Conservation (phyloP, 2,888 invertebrate genomes). For the Aspidapion aeneum region DNA sequence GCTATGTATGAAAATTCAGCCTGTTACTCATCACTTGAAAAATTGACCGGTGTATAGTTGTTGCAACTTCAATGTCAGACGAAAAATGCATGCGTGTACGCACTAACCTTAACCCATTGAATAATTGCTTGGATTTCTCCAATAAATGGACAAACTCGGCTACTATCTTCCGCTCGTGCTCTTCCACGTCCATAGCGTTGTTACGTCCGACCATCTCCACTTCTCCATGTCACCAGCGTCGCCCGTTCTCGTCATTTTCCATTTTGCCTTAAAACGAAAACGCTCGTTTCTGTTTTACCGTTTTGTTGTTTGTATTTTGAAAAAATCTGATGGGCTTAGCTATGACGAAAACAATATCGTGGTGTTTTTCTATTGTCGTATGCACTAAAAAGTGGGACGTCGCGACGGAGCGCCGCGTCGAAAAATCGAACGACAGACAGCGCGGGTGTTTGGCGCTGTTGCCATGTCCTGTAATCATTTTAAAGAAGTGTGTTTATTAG, state of each 20-base stretch:
- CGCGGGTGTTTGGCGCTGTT: slow-evolving; percentile 13
- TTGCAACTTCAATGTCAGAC: no score
- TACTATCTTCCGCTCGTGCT: slow-evolving; percentile 87
- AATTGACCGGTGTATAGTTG: no score
- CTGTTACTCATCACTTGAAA: no score
- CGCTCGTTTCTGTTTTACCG: no score
- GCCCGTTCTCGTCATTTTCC: slow-evolving; percentile 17
- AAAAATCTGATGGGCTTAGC: background rate
- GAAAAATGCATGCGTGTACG: no score
- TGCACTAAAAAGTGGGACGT: slow-evolving; percentile 15
- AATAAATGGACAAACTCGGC: slow-evolving; percentile 94
- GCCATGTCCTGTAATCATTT: no score
- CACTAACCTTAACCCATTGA: slow-evolving; percentile 86
- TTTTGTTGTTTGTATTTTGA: no score
- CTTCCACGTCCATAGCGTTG: slow-evolving; percentile 79
- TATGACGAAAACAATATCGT: background rate
- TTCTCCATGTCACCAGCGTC: slow-evolving; percentile 27
- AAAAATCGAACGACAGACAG: slow-evolving; percentile 48
- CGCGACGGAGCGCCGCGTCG: slow-evolving; percentile 33
- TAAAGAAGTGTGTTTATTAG: no score
- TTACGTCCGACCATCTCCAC: slow-evolving; percentile 74
- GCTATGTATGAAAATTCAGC: no score
- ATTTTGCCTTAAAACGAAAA: no score
- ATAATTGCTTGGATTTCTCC: slow-evolving; percentile 95
- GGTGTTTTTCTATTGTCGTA: background rate